Conservation (phyloP, 2,113 vertebrate species). For the Mustela lutreola region DNA sequence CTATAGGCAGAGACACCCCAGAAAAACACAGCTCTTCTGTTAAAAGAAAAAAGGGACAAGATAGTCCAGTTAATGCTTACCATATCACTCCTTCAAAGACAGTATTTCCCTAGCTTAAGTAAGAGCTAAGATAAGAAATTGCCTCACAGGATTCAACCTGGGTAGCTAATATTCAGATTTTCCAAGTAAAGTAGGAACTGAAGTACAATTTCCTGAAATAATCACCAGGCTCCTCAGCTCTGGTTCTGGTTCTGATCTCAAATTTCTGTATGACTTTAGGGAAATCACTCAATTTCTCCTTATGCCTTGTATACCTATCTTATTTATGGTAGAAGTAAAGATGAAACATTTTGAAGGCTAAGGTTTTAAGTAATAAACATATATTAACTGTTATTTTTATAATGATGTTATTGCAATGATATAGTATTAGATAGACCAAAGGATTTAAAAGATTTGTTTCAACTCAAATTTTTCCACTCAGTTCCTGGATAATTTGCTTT, state of each 20-base stretch:
- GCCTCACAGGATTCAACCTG: neutral
- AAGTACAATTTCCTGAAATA: constrained; percentile 14
- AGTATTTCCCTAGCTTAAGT: neutral
- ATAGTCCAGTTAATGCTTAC: neutral
- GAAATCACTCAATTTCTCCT: neutral
- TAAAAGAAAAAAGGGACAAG: neutral
- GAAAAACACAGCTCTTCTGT: neutral
- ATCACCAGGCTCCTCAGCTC: neutral
- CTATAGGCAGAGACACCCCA: neutral
- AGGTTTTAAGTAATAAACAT: neutral
- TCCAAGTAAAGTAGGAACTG: neutral
- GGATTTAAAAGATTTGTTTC: neutral
- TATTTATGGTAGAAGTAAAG: neutral
- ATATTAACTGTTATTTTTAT: neutral
- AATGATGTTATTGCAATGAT: neutral
- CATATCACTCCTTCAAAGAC: neutral
- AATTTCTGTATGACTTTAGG: neutral
- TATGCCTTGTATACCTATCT: neutral
- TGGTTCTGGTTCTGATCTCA: neutral
- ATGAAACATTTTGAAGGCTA: neutral
- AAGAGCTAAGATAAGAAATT: neutral
- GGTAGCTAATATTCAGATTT: neutral
- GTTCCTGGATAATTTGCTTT: neutral
- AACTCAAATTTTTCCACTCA: neutral
- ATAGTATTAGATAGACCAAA: neutral